phyloP scores from a whole-genome alignment of 2,888 invertebrate genomes.

The Pimpla rufipes region DNA sequence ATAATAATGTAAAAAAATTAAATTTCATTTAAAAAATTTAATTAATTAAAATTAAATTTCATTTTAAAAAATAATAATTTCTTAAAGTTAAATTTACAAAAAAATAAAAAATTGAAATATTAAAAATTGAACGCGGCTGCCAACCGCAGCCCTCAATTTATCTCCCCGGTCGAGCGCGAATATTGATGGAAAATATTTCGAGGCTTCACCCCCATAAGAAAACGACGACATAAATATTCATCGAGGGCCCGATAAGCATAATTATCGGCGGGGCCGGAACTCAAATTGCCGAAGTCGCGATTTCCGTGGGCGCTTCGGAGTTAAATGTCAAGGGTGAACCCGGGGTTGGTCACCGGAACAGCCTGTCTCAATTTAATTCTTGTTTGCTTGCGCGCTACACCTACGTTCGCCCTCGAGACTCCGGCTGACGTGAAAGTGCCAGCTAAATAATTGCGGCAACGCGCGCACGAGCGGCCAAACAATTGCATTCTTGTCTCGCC shows the following conservation, averaged over 20 bases:
- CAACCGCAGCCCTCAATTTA: background rate
- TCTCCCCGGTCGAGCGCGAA: background rate
- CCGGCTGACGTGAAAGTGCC: slow-evolving; percentile 60
- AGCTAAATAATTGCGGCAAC: slow-evolving; percentile 30
- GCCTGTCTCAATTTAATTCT: slow-evolving; percentile 17
- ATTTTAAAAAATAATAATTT: too few species aligned
- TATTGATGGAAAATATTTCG: background rate
- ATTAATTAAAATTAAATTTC: too few species aligned
- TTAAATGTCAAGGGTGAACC: slow-evolving; percentile 14
- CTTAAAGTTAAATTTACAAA: too few species aligned
- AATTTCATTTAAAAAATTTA: too few species aligned
- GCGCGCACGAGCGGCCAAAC: slow-evolving; percentile 32
- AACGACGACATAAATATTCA: background rate
- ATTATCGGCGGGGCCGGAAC: background rate
- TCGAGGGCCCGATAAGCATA: background rate
- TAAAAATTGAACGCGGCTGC: background rate
- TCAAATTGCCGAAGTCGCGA: background rate
- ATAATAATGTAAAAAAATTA: too few species aligned
- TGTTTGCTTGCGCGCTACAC: background rate
- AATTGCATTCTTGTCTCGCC: slow-evolving; percentile 57
- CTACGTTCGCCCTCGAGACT: slow-evolving; percentile 32
- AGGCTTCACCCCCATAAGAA: background rate
- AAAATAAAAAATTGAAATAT: too few species aligned
- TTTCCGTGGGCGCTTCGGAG: slow-evolving; percentile 3
- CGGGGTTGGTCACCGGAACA: slow-evolving; percentile 28